Base-by-base conservation (phyloP, 2,888 invertebrate species). In the Lasioglossum malachurum region DNA sequence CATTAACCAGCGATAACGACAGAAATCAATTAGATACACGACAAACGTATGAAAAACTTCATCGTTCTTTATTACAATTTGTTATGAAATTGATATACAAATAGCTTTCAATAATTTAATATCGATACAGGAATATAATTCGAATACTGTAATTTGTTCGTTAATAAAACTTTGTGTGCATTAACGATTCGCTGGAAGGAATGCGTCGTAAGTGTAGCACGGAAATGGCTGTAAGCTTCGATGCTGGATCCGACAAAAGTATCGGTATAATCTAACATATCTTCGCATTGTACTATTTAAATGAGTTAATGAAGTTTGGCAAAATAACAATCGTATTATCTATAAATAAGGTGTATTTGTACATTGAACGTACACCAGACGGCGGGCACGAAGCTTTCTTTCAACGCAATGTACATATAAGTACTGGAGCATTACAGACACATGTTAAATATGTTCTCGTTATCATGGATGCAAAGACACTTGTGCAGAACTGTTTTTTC, bases 291-390 rank as follows among this genome's bases (percentile, higher is more conserved):
- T 60, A 60, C 8, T 19, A 57, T 53, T 35, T 53, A 71, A 64
- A 38, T 1, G 16, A 49, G 14, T 82, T 57, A 64, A 75, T 75
- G 53, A 78, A 83, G 57, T 77, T 84, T n/a, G 46, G 41, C 57
- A 77, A 49, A 71, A 79, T 67, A 82, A 69, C n/a, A 78, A 53
- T 73, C 46, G 38, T 77, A 67, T 57, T 72, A 64, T 67, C 38
- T 31, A 74, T 69, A 71, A 80, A 75, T 78, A 19, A 71, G 67
- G 14, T 41, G 19, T 53, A 53, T 78, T 69, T 72, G 72, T 75
- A 85, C 85, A 78, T 82, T 80, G 27, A 83, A 84, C 67, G 78
- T 86, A 81, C 0, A 27, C 23, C 72, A 80, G n/a, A 49, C 76
- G 77, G 60, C 35, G 53, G 72, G 49, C 60, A 81, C 19, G 57